Evolutionary conservation across 2,888 invertebrate species (phyloP).

Genomic region (Patella pellucida): DNA sequence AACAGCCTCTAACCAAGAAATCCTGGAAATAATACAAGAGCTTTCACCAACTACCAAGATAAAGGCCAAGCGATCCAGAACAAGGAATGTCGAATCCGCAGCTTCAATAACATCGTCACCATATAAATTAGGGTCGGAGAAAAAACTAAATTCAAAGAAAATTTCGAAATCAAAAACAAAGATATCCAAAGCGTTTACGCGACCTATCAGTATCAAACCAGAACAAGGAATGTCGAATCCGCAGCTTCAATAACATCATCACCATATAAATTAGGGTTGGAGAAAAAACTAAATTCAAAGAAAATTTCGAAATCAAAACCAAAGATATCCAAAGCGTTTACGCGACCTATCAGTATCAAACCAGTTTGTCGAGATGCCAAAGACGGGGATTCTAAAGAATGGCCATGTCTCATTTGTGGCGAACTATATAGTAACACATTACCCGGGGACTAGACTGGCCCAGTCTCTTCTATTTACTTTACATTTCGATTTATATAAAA

Average conservation of each 20-base stretch:
- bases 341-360: not conserved
- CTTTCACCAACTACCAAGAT: not conserved
- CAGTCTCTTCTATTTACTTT: no score
- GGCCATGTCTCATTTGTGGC: not conserved
- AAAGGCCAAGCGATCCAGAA: not conserved
- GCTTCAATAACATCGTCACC: not conserved
- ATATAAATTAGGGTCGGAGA: not conserved
- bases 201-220: no score
- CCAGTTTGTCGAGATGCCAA: not conserved
- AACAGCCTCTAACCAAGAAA: slow-evolving; percentile 11
- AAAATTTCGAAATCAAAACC: no score
- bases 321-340: no score
- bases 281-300: no score
- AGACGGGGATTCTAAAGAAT: no score
- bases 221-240: no score
- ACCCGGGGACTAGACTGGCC: no score
- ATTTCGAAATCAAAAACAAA: no score
- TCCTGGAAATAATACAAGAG: slow-evolving; percentile 2
- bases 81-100: not conserved
- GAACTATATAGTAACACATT: not conserved
- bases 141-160: not conserved
- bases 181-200: not conserved
- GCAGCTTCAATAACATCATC: no score
- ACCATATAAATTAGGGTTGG: no score
- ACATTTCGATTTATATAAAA: no score